Conservation (phyloP, 1,140 invertebrate genomes). For the Telenomus remus region DNA sequence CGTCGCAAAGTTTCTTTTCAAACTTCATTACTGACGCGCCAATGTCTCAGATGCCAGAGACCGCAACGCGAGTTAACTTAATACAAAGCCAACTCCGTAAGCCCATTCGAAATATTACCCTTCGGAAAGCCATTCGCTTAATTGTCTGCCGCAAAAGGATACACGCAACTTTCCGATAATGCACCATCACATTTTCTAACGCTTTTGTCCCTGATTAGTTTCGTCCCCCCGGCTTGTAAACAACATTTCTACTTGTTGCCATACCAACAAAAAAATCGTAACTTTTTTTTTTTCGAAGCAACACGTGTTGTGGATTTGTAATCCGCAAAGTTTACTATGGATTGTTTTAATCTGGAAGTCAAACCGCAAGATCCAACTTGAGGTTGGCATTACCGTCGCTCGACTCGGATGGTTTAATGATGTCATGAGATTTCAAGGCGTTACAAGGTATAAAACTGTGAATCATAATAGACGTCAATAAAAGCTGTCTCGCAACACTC, state of each 20-base stretch:
- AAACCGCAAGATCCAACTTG: constrained; percentile 4
- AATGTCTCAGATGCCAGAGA: constrained; percentile 51
- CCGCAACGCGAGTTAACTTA: constrained; percentile 67
- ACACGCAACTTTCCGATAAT: constrained; percentile 18
- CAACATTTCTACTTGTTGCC: neutral
- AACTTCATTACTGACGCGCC: constrained; percentile 54
- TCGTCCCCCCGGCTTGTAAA: neutral
- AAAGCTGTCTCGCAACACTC: no score
- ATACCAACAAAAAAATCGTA: neutral
- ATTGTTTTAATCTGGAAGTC: neutral
- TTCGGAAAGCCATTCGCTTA: constrained; percentile 66
- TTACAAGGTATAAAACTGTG: constrained; percentile 22
- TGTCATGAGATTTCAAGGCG: constrained; percentile 26
- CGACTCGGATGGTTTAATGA: constrained; percentile 11
- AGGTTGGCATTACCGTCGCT: constrained; percentile 8
- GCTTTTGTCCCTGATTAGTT: constrained; percentile 2
- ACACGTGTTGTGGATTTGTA: no score
- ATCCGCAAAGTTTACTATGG: no score
- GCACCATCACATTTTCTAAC: constrained; percentile 8
- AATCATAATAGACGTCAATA: constrained; percentile 13
- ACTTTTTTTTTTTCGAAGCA: no score
- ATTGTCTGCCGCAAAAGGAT: constrained; percentile 61
- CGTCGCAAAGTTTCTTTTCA: constrained; percentile 47
- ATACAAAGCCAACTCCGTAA: constrained; percentile 65
- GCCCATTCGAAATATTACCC: constrained; percentile 66